Base-by-base conservation (phyloP, 2,113 vertebrate species). In the Forbesichthys papilliferus region DNA sequence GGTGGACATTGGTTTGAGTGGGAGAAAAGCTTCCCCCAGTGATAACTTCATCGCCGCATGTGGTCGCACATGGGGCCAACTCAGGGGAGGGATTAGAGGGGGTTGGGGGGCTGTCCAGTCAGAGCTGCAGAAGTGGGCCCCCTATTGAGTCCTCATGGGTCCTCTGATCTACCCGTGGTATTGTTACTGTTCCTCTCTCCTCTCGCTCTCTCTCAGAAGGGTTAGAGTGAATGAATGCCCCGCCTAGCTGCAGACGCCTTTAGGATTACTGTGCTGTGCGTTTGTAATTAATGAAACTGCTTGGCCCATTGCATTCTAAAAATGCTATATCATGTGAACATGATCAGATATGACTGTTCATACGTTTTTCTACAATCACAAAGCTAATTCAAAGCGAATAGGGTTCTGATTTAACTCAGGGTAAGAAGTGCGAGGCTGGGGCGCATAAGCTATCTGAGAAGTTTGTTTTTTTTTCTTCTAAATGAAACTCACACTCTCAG, bases 11-110 rank as follows among this genome's bases (percentile, higher is more conserved):
- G 94, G 95, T 94, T 95, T 94, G 92, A 93, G 80, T 82, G 89
- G 95, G 93, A 96, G 95, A 93, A 95, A 98, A 96, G 95, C 96
- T 97, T 96, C 96, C 96, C 93, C 96, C 93, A 90, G 93, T 97
- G 96, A 98, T 98, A 98, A 97, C 96, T 96, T 96, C 95, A 96
- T 96, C 95, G 90, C 97, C 91, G 95, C 96, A 96, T 96, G 96
- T 93, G 95, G 96, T 95, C 95, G 91, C 93, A 93, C 91, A 89
- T 87, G 84, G 89, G 93, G 91, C 93, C 95, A 95, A 96, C 94
- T 94, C 93, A 93, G 94, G 94, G 94, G 94, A 93, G 93, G 95
- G 94, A 95, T 96, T 96, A 94, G 27, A 27, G 27, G 27, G 27
- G 27, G 27, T 3, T 27, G 27, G 27, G 27, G 92, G 95, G 36